Base-by-base conservation (phyloP, 2,113 vertebrate genomes). In the Mustela nigripes region DNA sequence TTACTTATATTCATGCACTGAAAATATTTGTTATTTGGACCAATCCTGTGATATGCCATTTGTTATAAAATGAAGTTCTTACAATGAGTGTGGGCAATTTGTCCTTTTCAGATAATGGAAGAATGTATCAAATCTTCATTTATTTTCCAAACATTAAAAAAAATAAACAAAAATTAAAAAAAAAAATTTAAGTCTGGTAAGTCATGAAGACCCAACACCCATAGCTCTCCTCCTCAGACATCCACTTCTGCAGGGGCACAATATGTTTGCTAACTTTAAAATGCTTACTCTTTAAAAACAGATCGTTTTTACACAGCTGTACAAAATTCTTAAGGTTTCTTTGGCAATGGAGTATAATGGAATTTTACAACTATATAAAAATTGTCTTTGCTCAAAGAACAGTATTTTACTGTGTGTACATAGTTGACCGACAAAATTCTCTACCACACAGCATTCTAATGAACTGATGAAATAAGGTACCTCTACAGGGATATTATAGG, bases 291-390 rank as follows among this genome's bases (percentile, higher is more conserved):
- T 99, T 99, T 99, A 99, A 99, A 99, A 99, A 99, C 50, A 53
- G 99, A 99, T 99, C 98, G 98, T 99, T 99, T 99, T 99, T 99
- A 98, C 99, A 99, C 98, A 99, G 99, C 99, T 99, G 99, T 99
- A 99, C 98, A 99, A 99, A 99, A 98, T 53, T 14, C 50, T 50
- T 98, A 94, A 98, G 98, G 98, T 99, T 99, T 99, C 99, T 99
- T 99, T 99, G 99, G 99, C 99, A 99, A 99, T 99, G 98, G 99
- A 98, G 98, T 98, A 99, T 99, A 99, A 99, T 99, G 98, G 98
- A 99, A 99, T 99, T 99, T 99, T 99, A 99, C 99, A 99, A 98
- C 99, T 99, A 99, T 99, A 99, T 99, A 99, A 99, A 98, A 99
- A 99, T 97, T 98, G 99, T 98, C 98, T 99, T 99, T 99, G 99